Evolutionary conservation across 2,797 vertebrate genomes (phyloP).

Genomic region (Holocentrus rufus): DNA sequence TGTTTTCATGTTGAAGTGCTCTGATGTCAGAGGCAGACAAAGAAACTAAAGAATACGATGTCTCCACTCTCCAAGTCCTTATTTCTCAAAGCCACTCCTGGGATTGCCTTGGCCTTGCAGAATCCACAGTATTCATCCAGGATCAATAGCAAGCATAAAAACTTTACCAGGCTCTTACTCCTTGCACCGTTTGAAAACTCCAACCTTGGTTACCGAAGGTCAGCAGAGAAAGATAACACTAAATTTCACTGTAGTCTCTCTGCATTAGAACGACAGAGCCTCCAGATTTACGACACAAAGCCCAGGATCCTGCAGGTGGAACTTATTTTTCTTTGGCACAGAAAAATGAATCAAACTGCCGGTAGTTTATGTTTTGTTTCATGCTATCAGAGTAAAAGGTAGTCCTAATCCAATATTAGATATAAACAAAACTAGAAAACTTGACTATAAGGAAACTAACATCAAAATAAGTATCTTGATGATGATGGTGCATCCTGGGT

Average conservation of each 20-base stretch:
- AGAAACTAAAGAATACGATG: conserved; percentile 8
- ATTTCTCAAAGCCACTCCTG: conserved; percentile 7
- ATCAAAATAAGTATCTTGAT: neutral
- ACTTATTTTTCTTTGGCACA: conserved; percentile 4
- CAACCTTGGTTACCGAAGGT: neutral
- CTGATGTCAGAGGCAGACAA: conserved; percentile 34
- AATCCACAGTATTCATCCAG: neutral
- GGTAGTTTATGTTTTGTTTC: conserved; percentile 18
- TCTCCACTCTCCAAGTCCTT: conserved; percentile 12
- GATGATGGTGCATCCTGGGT: neutral
- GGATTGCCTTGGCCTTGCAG: conserved; percentile 15
- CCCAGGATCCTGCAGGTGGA: conserved; percentile 38
- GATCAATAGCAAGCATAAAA: conserved; percentile 18
- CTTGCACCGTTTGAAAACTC: conserved; percentile 21
- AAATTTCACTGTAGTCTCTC: neutral
- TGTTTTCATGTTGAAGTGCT: conserved; percentile 38
- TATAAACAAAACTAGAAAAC: neutral
- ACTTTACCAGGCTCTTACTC: conserved; percentile 6
- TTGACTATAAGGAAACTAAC: conserved; percentile 9
- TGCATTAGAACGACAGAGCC: neutral
- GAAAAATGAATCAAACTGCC: conserved; percentile 30
- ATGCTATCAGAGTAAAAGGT: conserved; percentile 4
- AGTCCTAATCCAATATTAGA: conserved; percentile 16
- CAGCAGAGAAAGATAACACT: neutral
- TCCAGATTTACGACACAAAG: neutral